phyloP scores from a whole-genome alignment of 2,113 vertebrate genomes.

The Okapia johnstoni region DNA sequence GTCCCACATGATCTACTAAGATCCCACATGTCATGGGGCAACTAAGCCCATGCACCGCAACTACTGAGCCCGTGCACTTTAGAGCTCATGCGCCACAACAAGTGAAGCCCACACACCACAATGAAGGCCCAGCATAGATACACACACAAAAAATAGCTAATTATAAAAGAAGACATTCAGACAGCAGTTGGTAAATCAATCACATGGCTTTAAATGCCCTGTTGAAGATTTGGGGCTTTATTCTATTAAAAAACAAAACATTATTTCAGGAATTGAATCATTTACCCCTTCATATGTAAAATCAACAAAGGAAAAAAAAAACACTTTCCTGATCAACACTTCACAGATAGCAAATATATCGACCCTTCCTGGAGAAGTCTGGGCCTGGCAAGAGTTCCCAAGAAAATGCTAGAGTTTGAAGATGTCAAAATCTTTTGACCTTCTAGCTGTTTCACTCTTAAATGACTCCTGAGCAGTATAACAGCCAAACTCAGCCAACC shows the following conservation, averaged over 20 bases:
- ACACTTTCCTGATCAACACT: background rate
- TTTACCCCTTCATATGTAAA: background rate
- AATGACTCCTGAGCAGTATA: background rate
- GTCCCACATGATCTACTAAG: background rate
- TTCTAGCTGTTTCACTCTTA: background rate
- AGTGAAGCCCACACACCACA: background rate
- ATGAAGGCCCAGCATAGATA: background rate
- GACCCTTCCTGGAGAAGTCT: background rate
- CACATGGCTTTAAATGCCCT: background rate
- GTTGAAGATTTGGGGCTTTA: background rate
- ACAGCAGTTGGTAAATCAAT: background rate
- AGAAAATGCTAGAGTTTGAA: background rate
- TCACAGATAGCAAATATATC: background rate
- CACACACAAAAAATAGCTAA: background rate
- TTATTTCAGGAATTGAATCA: background rate
- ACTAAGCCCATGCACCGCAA: fast-evolving
- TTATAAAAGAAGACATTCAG: background rate
- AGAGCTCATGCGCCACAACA: background rate
- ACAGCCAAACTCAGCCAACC: background rate
- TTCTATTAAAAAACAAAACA: background rate
- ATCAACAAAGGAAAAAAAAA: background rate
- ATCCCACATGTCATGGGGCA: background rate
- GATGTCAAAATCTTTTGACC: background rate
- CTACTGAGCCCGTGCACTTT: background rate
- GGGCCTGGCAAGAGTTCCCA: background rate